Base-by-base conservation (phyloP, 2,113 vertebrate species). In the Notarius quadriscutis region DNA sequence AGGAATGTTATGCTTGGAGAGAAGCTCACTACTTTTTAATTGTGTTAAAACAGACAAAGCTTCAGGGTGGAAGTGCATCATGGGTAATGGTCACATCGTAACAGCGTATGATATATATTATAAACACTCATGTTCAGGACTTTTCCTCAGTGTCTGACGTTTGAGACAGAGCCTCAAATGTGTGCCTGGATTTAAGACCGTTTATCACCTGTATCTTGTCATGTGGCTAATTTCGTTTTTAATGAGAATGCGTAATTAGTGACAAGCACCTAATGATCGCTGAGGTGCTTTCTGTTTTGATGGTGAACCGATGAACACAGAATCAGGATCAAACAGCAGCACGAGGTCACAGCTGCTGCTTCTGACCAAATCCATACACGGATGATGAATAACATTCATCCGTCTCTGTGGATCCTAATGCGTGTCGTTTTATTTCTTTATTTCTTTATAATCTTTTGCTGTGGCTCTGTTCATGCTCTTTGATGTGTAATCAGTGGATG, bases 401-500 rank as follows among this genome's bases (percentile, higher is more conserved):
- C 14, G 60, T 62, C 41, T 79, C 80, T 34, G 57, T 69, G 63
- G 81, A n/a, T 67, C 60, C 22, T 85, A 17, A 81, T 30, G 71
- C 62, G 20, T 58, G 69, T 84, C 0, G 14, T 79, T 80, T 84
- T 84, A 1, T 25, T 80, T 80, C 17, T 62, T 72, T 72, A 53
- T 57, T 75, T 69, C 18, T 72, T 87, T 48, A 18, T 81, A 2
- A n/a, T 62, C 30, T 25, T 12, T 57, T 62, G 57, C 79, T 63
- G 27, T 11, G 78, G 51, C 67, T 62, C 58, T 65, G 71, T 62
- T 60, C 57, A 8, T n/a, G 41, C 18, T 30, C 71, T 87, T 87
- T 83, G 86, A 87, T 83, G 86, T 87, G 48, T 65, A 65, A 83
- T 83, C 69, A 77, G 86, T 51, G 81, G 69, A 82, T 82, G 80